Evolutionary conservation across 2,888 invertebrate species (phyloP), one percentile per base, ranked within the genome.

Genomic region (Meiosimyza decipiens): DNA sequence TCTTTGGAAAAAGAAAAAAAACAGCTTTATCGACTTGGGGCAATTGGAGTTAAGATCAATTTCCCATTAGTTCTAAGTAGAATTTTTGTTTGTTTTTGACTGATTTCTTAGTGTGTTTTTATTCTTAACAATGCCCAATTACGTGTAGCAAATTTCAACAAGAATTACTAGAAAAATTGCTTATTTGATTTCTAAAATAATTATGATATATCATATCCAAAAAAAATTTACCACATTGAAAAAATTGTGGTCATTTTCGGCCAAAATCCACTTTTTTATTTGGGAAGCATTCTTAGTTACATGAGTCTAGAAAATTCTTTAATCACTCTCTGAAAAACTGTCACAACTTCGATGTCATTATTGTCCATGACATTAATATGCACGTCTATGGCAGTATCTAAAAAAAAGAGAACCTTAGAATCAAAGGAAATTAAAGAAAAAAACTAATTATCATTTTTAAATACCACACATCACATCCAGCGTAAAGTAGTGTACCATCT

Each of bases 371-470:
- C 88, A 79, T 88, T 85, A 11, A 92, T 85, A 70, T 87, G 82
- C 2, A 88, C 87, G 1, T 92, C 92, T 91, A 92, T 92, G 1
- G 92, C 91, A 5, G 91, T 91, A 82, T 92, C 91, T 82, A 71
- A 68, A 49, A 11, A 1, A 71, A 22, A 7, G 1, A 40, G 2
- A 9, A 7, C 2, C n/a, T n/a, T n/a, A n/a, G n/a, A n/a, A n/a
- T n/a, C n/a, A 40, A 40, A 4, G 2, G 1, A 40, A 40, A 6
- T 40, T 40, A 22, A 2, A 16, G 15, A 7, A 49, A 47, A 28
- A 7, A 64, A 40, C 40, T 6, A 12, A 88, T 40, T 4, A 18
- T 77, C 78, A 40, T 40, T 40, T 40, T 40, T 40, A 40, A 40
- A 78, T 80, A 88, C 88, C 89, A 73, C 88, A 88, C 69, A 89